Evolutionary conservation across 1,140 invertebrate species (phyloP).

Genomic region (Megalopta genalis): DNA sequence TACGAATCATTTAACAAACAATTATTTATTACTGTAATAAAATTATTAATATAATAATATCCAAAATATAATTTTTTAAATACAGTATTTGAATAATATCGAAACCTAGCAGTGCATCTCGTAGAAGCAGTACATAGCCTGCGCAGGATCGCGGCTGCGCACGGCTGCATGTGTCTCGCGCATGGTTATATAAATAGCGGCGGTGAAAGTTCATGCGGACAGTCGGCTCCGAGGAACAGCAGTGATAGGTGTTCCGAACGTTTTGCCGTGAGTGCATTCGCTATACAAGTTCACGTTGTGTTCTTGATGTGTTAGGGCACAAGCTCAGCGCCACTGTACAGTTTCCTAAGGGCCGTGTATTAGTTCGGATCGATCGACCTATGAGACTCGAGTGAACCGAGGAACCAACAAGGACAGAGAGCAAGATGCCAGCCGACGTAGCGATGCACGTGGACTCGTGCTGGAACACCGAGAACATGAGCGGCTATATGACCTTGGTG

Average conservation of each 20-base stretch:
- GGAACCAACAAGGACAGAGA: background rate
- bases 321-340: background rate
- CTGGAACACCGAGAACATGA: conserved; percentile 83
- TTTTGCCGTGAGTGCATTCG: background rate
- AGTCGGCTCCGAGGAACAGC: conserved; percentile 49
- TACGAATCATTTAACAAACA: too few relatives aligned
- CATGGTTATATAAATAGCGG: conserved; percentile 59
- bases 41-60: too few relatives aligned
- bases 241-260: background rate
- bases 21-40: too few relatives aligned
- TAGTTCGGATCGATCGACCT: background rate
- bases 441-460: conserved; percentile 76
- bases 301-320: background rate
- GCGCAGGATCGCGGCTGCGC: conserved; percentile 35
- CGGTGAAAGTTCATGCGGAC: conserved; percentile 54
- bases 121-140: background rate
- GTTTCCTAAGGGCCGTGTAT: background rate
- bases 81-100: background rate
- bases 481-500: conserved; percentile 83
- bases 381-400: background rate
- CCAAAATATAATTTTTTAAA: too few relatives aligned
- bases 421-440: conserved; percentile 78
- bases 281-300: background rate
- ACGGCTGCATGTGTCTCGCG: background rate
- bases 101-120: conserved; percentile 26